Evolutionary conservation across 2,113 vertebrate genomes (phyloP).

Genomic region (Chloroceryle aenea): DNA sequence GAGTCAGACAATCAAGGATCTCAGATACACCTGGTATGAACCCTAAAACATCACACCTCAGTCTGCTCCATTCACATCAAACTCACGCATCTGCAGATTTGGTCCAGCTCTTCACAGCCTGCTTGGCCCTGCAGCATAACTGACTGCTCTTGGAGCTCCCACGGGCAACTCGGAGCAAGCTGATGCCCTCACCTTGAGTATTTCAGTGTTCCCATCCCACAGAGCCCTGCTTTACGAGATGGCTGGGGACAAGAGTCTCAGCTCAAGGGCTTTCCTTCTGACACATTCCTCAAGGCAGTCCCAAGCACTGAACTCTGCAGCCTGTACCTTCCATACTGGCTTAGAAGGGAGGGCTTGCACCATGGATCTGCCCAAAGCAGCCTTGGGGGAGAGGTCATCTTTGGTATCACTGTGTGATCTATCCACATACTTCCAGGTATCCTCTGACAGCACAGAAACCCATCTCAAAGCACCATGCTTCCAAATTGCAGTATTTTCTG

Average conservation of each 20-base stretch:
- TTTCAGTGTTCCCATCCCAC: background rate
- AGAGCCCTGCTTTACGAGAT: fast-evolving
- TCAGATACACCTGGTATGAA: background rate
- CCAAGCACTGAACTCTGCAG: background rate
- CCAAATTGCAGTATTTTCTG: background rate
- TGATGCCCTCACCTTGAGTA: background rate
- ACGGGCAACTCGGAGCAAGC: background rate
- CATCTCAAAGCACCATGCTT: background rate
- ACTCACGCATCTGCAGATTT: fast-evolving
- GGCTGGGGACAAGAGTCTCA: background rate
- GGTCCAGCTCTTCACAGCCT: background rate
- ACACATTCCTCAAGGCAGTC: background rate
- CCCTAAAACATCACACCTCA: background rate
- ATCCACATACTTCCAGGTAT: background rate
- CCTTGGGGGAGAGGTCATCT: background rate
- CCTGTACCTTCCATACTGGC: background rate
- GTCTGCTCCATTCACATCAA: background rate
- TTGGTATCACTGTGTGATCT: background rate
- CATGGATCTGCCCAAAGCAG: background rate
- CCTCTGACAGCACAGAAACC: background rate
- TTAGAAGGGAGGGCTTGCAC: background rate
- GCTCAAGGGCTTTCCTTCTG: background rate
- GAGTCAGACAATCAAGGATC: background rate
- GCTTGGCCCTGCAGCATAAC: background rate
- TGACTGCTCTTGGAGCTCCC: background rate